Conservation (phyloP, 2,888 invertebrate genomes). For the Zootermopsis nevadensis region DNA sequence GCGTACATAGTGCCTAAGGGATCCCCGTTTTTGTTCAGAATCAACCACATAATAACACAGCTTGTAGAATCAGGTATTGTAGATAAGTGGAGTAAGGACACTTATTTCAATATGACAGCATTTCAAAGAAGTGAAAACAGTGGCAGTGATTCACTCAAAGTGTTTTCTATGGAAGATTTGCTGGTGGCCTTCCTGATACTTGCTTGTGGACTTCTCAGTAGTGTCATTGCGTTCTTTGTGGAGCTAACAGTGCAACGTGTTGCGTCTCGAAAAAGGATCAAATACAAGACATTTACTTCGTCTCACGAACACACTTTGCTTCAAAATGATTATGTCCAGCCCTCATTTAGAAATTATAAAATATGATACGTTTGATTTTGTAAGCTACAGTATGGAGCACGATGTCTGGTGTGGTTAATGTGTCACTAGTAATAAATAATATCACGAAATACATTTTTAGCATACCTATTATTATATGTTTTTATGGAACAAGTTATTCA, state of each 20-base stretch:
- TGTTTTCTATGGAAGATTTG: conserved; percentile 32
- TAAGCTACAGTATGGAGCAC: too few relatives aligned
- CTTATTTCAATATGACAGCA: background rate
- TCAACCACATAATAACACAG: conserved; percentile 57
- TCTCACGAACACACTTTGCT: too few relatives aligned
- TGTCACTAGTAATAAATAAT: too few relatives aligned
- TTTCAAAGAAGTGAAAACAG: background rate
- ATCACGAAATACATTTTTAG: too few relatives aligned
- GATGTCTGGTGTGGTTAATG: too few relatives aligned
- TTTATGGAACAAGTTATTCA: too few relatives aligned
- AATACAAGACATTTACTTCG: too few relatives aligned
- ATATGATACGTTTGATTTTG: too few relatives aligned
- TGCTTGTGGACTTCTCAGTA: background rate
- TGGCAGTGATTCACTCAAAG: background rate
- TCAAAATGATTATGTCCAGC: too few relatives aligned
- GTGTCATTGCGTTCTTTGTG: conserved; percentile 2
- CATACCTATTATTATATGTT: too few relatives aligned
- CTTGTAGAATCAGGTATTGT: conserved; percentile 41
- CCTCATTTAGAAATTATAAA: too few relatives aligned
- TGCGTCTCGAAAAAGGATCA: too few relatives aligned
- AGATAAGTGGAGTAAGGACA: conserved; percentile 38
- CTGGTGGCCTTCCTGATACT: conserved; percentile 15
- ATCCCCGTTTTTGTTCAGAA: conserved; percentile 61
- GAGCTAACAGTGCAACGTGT: background rate
- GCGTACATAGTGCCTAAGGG: conserved; percentile 63